Evolutionary conservation across 2,113 vertebrate genomes (phyloP).

Genomic region (Onychorhynchus coronatus): DNA sequence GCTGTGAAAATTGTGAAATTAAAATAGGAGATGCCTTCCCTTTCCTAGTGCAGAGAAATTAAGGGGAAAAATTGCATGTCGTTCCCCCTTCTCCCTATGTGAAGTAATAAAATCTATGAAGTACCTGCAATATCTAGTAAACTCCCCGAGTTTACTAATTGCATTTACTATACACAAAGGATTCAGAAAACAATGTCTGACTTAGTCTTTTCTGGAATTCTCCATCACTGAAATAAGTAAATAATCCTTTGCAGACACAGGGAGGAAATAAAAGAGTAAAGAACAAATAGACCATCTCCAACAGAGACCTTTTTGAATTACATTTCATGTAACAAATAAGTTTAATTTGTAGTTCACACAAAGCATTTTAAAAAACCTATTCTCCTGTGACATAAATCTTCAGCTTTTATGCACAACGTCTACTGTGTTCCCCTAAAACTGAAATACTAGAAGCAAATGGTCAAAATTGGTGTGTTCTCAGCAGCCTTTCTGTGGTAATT

Average conservation of each 20-base stretch:
- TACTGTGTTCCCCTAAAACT: not conserved
- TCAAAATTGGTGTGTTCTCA: not conserved
- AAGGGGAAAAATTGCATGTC: fast-evolving
- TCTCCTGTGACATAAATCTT: not conserved
- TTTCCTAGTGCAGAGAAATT: not conserved
- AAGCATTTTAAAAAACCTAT: not conserved
- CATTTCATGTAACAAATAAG: not conserved
- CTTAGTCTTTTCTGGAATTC: not conserved
- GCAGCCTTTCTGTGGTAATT: not conserved
- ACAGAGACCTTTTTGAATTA: not conserved
- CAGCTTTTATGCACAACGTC: not conserved
- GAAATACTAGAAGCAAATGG: not conserved
- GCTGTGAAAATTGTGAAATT: not conserved
- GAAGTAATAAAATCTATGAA: not conserved
- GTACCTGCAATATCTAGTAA: not conserved
- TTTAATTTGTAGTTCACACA: not conserved
- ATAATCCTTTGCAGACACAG: not conserved
- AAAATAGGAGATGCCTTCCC: not conserved
- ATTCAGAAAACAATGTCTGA: not conserved
- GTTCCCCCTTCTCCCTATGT: not conserved
- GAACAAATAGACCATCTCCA: not conserved
- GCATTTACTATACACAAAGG: not conserved
- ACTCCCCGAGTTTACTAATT: not conserved
- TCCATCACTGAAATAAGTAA: not conserved
- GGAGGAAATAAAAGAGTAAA: not conserved